phyloP scores from a whole-genome alignment of 2,113 vertebrate species.

The Plecotus auritus region DNA sequence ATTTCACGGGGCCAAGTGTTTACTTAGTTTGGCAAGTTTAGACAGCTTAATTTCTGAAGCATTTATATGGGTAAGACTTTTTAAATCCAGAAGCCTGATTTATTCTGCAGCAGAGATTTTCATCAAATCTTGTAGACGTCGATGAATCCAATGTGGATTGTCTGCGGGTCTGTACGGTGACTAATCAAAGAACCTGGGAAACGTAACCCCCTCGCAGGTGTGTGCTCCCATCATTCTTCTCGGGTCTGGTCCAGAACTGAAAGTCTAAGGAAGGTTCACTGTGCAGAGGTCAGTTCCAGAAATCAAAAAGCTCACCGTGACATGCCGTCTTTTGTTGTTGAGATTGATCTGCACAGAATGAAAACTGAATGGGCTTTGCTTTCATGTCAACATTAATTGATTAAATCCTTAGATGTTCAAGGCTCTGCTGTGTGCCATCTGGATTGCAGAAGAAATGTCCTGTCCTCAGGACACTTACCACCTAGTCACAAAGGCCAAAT shows the following conservation, averaged over 20 bases:
- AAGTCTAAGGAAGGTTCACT: constrained; percentile 1
- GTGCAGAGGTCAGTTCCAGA: neutral
- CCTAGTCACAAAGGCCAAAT: neutral
- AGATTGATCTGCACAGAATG: neutral
- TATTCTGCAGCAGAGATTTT: constrained; percentile 26
- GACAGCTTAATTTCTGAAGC: constrained; percentile 53
- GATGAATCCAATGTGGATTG: constrained; percentile 17
- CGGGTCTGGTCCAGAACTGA: neutral
- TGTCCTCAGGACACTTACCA: constrained; percentile 18
- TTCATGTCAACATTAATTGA: constrained; percentile 15
- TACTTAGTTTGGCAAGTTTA: constrained; percentile 46
- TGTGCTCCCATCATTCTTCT: neutral
- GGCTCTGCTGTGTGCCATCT: neutral
- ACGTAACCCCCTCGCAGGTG: neutral
- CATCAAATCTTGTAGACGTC: neutral
- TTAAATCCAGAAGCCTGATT: constrained; percentile 44
- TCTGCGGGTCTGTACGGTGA: constrained; percentile 15
- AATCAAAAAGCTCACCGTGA: neutral
- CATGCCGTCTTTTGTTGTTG: neutral
- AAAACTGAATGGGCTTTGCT: neutral
- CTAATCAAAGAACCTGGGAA: constrained; percentile 1
- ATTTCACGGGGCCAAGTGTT: constrained; percentile 66
- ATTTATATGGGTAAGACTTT: neutral
- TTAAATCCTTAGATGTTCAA: neutral
- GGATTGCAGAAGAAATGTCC: neutral